Conservation (phyloP, 2,113 vertebrate species). For the Mirounga angustirostris region DNA sequence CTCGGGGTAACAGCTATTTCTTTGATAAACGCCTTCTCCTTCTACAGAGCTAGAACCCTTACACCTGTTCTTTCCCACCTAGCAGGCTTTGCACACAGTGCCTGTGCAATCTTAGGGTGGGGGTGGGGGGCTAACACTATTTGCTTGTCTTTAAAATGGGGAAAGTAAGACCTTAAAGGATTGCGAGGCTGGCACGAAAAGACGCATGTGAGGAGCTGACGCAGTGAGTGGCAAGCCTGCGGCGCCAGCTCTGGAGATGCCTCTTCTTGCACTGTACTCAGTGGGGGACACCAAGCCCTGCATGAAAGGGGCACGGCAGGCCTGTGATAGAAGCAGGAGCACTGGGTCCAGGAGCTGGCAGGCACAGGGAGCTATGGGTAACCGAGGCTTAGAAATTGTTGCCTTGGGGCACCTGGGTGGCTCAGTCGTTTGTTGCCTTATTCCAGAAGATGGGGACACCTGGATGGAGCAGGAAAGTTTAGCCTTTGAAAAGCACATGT, state of each 20-base stretch:
- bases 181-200: not conserved
- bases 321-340: not conserved
- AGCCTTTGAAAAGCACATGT: conserved; percentile 25
- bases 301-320: not conserved
- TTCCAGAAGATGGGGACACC: not conserved
- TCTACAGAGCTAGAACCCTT: not conserved
- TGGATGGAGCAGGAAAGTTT: not conserved
- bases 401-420: not conserved
- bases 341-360: not conserved
- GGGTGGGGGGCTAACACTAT: rapidly evolving
- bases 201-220: not conserved
- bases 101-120: not conserved
- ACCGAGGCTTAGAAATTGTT: not conserved
- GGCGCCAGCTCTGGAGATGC: too few species aligned
- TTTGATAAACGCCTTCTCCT: not conserved
- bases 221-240: not conserved
- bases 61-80: not conserved
- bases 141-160: not conserved
- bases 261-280: not conserved
- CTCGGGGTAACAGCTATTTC: not conserved
- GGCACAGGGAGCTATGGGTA: not conserved
- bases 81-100: not conserved
- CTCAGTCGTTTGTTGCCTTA: not conserved
- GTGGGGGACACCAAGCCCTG: not conserved
- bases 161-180: not conserved